Base-by-base conservation (phyloP, 2,888 invertebrate species). In the Tricholauxania praeusta region DNA sequence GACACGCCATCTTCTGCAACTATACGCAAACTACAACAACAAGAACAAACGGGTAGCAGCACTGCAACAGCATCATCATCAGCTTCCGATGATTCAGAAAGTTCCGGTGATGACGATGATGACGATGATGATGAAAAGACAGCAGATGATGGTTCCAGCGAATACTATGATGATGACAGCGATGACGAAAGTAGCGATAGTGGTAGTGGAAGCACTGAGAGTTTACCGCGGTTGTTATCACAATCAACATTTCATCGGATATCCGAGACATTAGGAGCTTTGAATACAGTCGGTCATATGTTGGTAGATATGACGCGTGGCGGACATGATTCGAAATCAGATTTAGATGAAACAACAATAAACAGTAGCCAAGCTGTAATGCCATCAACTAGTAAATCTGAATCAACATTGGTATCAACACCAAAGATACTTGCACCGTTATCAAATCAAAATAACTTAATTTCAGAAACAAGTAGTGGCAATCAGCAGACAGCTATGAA, bases 241-340 rank as follows among this genome's bases (percentile, higher is more conserved):
- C 89, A 90, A 39, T 90, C 91, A 7, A 90, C 91, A 8, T 91
- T 91, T 76, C 89, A 90, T 71, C 89, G 88, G 78, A 91, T 91
- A 80, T 91, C 91, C 0, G 91, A 91, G 84, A 91, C 91, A 1
- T 82, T 91, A 51, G 95, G 95, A 49, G 96, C 96, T 5, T 89
- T 96, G 17, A 96, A 96, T 79, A 95, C 95, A 2, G 93, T 96
- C 0, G 96, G 96, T 0, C 92, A 93, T 83, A 94, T 94, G 83
- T 89, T 96, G 77, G 94, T 96, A 0, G 95, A 95, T 81, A 94
- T 94, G 90, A 95, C 93, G 0, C 87, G 92, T 12, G 87, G 87
- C 1, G 87, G 88, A 1, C 84, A 70, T 14, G 71, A 75, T 22
- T n/a, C 70, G 19, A 74, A 49, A 14, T 65, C 12, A 4, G 52